Conservation (phyloP, 2,797 vertebrate genomes). For the Leucoraja ocellata region DNA sequence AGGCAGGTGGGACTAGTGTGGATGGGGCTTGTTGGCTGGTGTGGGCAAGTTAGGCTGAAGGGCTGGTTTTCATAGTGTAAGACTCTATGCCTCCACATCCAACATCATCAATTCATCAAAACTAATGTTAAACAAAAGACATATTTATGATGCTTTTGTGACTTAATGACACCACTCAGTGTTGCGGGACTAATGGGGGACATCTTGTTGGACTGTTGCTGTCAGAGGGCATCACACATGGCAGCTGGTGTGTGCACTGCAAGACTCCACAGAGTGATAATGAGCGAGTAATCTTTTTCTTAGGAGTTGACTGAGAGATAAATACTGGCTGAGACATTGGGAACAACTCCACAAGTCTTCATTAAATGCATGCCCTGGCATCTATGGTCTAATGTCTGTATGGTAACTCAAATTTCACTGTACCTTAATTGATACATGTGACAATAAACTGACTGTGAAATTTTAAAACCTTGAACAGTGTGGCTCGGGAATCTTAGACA, state of each 20-base stretch:
- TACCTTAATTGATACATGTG: no score
- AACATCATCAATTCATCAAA: not conserved
- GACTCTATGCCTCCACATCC: not conserved
- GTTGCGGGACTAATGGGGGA: not conserved
- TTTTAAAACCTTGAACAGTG: not conserved
- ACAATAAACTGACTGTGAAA: no score
- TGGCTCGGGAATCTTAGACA: not conserved
- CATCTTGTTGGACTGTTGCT: not conserved
- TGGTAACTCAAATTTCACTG: no score
- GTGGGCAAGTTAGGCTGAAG: no score
- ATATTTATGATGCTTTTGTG: not conserved
- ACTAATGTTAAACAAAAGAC: not conserved
- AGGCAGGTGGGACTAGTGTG: no score
- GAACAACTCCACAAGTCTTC: not conserved
- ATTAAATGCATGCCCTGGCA: not conserved
- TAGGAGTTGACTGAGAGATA: not conserved
- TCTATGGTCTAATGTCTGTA: not conserved
- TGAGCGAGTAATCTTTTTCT: not conserved
- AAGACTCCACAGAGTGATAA: not conserved
- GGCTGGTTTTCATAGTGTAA: no score
- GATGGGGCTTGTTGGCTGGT: no score
- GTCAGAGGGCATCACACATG: not conserved
- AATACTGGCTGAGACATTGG: not conserved
- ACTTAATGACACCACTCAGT: not conserved
- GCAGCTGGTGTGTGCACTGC: not conserved